Evolutionary conservation across 2,888 invertebrate genomes (phyloP), one percentile per base, ranked within the genome.

Genomic region (Idaea dimidiata): DNA sequence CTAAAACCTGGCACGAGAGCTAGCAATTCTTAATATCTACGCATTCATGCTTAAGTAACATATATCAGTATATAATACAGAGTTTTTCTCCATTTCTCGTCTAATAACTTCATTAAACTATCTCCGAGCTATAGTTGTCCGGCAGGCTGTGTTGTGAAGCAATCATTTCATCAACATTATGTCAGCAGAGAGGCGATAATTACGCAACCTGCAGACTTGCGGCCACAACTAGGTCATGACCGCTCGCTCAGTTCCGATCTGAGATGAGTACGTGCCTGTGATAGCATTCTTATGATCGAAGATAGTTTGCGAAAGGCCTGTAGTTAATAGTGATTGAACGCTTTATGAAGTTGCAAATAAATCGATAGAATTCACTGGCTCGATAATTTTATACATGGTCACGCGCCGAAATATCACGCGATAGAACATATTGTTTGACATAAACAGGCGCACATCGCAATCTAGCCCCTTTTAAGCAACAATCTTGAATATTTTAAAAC

Each of bases 131-230:
- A 43, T 43, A 43, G 43, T 8, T 43, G 43, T 14, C 43, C 43
- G 43, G 43, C 58, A 65, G 62, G 62, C 61, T 58, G 61, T 53
- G 18, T 31, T 54, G 53, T 64, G 68, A 59, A n/a, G 65, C 63
- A 64, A 65, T 16, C 55, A 33, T 70, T 70, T 66, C 64, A 63
- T 66, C 65, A 61, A 60, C 65, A 60, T 70, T 67, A 70, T 70
- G 66, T 66, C 63, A 68, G 59, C 63, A 68, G 59, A 58, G 53
- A 43, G 43, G 43, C 43, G 43, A 43, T 43, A 43, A 43, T 43
- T 43, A 43, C 43, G 43, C 43, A 43, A 43, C 43, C 14, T 43
- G 43, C 43, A 8, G 43, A 43, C 54, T 67, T 65, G 24, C 63
- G 60, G 59, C 65, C 64, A 56, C 5, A 66, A 62, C 56, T 67